A percentile compares a stretch with the other conserved stretches of the same genome.
Evolutionary conservation across 2,113 vertebrate genomes (phyloP).

Genomic region (Nothobranchius furzeri): DNA sequence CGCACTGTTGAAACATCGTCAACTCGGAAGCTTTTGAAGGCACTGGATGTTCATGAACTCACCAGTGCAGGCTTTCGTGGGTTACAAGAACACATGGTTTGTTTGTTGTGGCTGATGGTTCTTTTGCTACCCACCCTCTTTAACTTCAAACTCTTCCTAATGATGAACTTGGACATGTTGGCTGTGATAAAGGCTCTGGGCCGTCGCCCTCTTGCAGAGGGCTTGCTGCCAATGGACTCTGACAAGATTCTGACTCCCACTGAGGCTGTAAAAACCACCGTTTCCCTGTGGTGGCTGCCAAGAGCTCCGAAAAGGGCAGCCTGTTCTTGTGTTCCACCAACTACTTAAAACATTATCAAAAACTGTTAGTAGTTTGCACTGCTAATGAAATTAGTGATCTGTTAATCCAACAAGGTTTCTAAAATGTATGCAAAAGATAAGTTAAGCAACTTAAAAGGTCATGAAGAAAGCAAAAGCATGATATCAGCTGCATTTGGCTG

Average conservation of each 20-base stretch:
- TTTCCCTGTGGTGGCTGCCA: conserved; percentile 20
- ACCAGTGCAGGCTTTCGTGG: not conserved
- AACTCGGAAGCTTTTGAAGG: not conserved
- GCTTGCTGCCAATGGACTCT: conserved; percentile 36
- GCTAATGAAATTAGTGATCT: not conserved
- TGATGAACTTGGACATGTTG: conserved; percentile 52
- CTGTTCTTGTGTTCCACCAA: not conserved
- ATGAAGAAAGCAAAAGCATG: not conserved
- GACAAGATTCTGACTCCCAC: conserved; percentile 47
- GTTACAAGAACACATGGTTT: not conserved
- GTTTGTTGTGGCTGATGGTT: conserved; percentile 10
- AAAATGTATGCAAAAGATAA: not conserved
- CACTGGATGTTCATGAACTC: conserved; percentile 7
- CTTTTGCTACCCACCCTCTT: conserved; percentile 43
- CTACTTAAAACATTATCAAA: not conserved
- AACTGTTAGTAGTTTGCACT: not conserved
- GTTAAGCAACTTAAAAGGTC: not conserved
- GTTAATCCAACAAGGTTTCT: not conserved
- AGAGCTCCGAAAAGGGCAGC: conserved; percentile 7
- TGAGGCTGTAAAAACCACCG: conserved; percentile 24
- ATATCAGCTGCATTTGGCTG: not conserved
- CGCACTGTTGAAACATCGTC: not conserved
- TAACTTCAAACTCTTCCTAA: conserved; percentile 20
- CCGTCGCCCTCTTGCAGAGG: conserved; percentile 43
- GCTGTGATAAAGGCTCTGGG: conserved; percentile 36